Percentiles rank a stretch among this genome's conserved stretches.
These are phyloP conservation scores for Eurystomus glaucurus DNA, from an alignment of 2,797 vertebrate genomes.

Conservation along the genomic window DNA sequence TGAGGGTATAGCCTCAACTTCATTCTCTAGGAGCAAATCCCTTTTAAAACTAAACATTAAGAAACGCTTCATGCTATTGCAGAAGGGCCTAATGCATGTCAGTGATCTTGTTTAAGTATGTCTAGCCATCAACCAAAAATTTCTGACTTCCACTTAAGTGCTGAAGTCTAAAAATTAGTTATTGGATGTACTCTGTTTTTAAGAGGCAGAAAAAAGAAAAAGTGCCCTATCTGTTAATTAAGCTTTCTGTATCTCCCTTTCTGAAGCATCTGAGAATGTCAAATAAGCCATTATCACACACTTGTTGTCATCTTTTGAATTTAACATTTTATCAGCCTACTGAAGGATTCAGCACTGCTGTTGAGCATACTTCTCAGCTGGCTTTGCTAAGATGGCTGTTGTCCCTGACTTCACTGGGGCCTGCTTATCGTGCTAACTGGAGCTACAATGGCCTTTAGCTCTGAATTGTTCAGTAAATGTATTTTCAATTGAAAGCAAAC, in stretches of 20 bases:
- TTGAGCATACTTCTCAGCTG: background rate
- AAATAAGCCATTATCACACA: background rate
- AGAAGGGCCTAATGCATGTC: background rate
- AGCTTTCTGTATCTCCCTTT: background rate
- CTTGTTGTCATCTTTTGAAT: background rate
- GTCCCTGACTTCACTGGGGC: background rate
- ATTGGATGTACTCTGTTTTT: background rate
- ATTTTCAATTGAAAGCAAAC: background rate
- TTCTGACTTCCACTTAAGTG: background rate
- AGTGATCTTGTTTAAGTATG: background rate
- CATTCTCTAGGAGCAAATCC: slow-evolving; percentile 28
- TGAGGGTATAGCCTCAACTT: background rate
- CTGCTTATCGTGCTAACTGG: background rate
- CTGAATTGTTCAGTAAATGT: fast-evolving
- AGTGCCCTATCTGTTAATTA: slow-evolving; percentile 55
- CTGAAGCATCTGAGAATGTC: background rate
- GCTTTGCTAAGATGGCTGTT: background rate
- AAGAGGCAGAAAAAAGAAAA: background rate
- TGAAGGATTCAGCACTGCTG: background rate
- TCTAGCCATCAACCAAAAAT: background rate
- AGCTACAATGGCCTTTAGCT: background rate
- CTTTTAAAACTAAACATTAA: slow-evolving; percentile 25
- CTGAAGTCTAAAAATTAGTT: background rate
- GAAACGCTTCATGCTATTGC: background rate
- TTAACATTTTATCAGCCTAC: background rate